Evolutionary conservation across 2,113 vertebrate species (phyloP).

Genomic region (Pachyramphus minor): DNA sequence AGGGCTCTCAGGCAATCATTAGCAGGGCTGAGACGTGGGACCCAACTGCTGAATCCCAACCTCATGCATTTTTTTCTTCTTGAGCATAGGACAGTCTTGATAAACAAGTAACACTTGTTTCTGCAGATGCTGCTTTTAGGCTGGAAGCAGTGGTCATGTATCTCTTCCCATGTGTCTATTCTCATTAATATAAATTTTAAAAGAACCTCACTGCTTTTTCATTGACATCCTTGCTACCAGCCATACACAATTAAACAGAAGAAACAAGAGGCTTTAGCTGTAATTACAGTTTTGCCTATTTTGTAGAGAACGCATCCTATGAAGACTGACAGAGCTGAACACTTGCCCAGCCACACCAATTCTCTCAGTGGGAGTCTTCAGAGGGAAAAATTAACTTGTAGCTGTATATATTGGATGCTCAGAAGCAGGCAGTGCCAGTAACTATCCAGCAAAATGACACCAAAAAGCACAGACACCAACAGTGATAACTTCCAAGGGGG

Average conservation of each 20-base stretch:
- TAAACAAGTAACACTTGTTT: neutral
- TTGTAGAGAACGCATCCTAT: neutral
- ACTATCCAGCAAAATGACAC: neutral
- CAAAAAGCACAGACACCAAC: neutral
- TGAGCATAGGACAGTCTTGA: accelerated
- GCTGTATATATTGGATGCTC: neutral
- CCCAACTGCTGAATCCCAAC: neutral
- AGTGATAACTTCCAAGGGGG: neutral
- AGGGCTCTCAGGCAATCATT: neutral
- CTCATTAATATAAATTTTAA: neutral
- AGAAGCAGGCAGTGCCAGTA: neutral
- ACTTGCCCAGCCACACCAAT: neutral
- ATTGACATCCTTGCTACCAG: neutral
- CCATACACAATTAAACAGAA: neutral
- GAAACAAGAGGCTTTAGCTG: neutral
- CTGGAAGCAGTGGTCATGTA: neutral
- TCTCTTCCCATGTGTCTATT: neutral
- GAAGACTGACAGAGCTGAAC: neutral
- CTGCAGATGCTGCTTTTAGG: neutral
- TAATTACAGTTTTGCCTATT: neutral
- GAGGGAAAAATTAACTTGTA: neutral
- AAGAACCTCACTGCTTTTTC: neutral
- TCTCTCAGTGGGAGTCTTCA: neutral
- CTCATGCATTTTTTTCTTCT: neutral
- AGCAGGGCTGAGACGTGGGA: neutral